A percentile compares a stretch with the other conserved stretches of the same genome.
Evolutionary conservation across 2,888 invertebrate species (phyloP).

Genomic region (Sisyra terminalis): DNA sequence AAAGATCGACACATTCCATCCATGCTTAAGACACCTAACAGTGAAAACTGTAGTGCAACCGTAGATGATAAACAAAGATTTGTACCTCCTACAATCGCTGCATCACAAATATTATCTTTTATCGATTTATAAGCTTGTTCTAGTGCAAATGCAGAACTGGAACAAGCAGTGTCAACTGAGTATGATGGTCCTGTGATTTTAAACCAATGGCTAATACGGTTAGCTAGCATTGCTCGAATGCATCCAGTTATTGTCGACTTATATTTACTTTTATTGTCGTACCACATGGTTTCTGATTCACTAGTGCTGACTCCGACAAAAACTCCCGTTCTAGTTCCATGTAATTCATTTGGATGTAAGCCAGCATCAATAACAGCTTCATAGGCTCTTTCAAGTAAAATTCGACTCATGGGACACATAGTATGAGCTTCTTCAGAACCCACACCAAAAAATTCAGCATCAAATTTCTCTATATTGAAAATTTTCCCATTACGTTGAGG

Average conservation of each 20-base stretch:
- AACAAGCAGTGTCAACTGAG: slow-evolving; percentile 84
- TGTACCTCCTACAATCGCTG: slow-evolving; percentile 77
- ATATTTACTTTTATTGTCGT: slow-evolving; percentile 45
- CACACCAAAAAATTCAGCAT: slow-evolving; percentile 41
- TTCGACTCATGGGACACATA: slow-evolving; percentile 37
- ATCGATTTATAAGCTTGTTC: slow-evolving; percentile 68
- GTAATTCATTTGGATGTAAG: slow-evolving; percentile 48
- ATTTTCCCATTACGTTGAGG: slow-evolving; percentile 50
- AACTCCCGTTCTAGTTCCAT: slow-evolving; percentile 61
- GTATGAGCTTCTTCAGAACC: slow-evolving; percentile 47
- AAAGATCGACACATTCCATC: slow-evolving; percentile 86
- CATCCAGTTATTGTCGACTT: slow-evolving; percentile 16
- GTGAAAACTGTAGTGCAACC: slow-evolving; percentile 72
- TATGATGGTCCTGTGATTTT: slow-evolving; percentile 81
- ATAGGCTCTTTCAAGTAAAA: slow-evolving; percentile 39
- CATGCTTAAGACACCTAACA: slow-evolving; percentile 59
- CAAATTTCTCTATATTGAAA: slow-evolving; percentile 32
- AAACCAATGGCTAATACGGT: slow-evolving; percentile 76
- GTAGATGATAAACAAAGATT: slow-evolving; percentile 77
- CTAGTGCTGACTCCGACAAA: slow-evolving; percentile 64
- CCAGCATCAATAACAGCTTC: slow-evolving; percentile 46
- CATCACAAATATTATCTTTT: slow-evolving; percentile 66
- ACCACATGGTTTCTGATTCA: slow-evolving; percentile 58
- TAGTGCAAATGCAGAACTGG: slow-evolving; percentile 78
- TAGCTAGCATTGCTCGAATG: slow-evolving; percentile 31